Base-by-base conservation (phyloP, 2,797 vertebrate genomes). In the Gambelia wislizenii region DNA sequence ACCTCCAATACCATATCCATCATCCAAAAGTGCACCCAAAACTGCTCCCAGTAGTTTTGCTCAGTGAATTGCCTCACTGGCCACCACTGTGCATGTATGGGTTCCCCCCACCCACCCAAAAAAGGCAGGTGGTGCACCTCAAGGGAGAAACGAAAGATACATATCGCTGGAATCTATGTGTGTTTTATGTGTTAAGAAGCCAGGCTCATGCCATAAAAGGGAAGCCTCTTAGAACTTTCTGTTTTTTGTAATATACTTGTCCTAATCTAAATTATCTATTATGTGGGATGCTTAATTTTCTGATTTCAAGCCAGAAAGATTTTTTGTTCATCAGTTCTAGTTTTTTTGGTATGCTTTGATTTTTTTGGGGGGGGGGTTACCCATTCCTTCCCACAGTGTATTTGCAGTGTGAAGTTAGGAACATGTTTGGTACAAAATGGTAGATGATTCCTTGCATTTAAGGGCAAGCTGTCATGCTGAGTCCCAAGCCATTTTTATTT, bases 401-500 rank as follows among this genome's bases (percentile, higher is more conserved):
- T 81, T 89, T 89, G 76, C 77, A 85, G 74, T 85, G 27, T 85
- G 14, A 72, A 72, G 33, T 74, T 85, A 61, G 1, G 49, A 61
- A 75, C 56, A 75, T 87, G 64, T 87, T 88, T 92, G 56, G 74
- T 86, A 90, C 80, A 42, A 87, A 22, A 69, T 90, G 30, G 4
- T 79, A 52, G 25, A 87, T 67, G 2, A 47, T 86, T 22, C 4
- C 56, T 88, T 91, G 33, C 1, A 89, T 87, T 78, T 89, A 79
- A 91, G 75, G 75, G 39, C 70, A 69, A 79, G 4, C 30, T 91
- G 61, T 89, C 90, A 79, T 36, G n/a, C 7, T 78, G 87, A 86
- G 54, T 27, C 75, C 61, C 44, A 4, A n/a, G 75, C 88, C 59
- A 78, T 91, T 92, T 75, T 86, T 79, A 77, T 92, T 92, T 92